Conservation (phyloP, 1,140 invertebrate species). For the Diplogasteroides magnus region DNA sequence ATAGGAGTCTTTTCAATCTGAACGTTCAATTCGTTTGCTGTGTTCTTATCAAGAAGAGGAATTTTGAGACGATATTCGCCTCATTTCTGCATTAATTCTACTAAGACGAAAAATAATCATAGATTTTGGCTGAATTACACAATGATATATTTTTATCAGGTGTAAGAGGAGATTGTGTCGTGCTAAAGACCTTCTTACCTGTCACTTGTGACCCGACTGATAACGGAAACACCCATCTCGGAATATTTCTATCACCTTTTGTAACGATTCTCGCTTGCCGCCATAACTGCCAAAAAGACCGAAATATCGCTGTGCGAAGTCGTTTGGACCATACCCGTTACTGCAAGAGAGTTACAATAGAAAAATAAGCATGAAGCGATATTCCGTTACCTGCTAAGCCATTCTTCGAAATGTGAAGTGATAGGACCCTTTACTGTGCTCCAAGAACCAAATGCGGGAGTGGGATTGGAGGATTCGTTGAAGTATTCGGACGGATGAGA, state of each 20-base stretch:
- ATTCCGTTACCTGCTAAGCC: not conserved
- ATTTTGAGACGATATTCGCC: too few species aligned
- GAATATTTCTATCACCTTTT: not conserved
- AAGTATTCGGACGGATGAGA: too few species aligned
- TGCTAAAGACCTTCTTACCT: not conserved
- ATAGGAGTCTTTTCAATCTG: not conserved
- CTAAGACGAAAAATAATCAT: not conserved
- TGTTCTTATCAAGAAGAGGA: too few species aligned
- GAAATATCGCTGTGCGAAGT: not conserved
- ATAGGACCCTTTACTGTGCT: not conserved
- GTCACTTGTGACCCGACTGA: not conserved
- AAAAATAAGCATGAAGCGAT: not conserved
- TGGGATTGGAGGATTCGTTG: not conserved
- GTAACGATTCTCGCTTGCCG: not conserved
- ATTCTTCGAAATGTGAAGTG: not conserved
- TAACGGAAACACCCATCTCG: not conserved
- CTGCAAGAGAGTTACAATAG: not conserved
- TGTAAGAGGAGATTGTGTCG: not conserved
- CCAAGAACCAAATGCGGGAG: not conserved
- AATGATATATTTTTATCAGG: not conserved
- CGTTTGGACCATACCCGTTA: not conserved
- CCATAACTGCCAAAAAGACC: not conserved
- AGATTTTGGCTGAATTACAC: not conserved
- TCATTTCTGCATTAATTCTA: not conserved
- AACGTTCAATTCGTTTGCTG: not conserved